Conservation (phyloP, 2,113 vertebrate species). For the Proterorhinus semilunaris region DNA sequence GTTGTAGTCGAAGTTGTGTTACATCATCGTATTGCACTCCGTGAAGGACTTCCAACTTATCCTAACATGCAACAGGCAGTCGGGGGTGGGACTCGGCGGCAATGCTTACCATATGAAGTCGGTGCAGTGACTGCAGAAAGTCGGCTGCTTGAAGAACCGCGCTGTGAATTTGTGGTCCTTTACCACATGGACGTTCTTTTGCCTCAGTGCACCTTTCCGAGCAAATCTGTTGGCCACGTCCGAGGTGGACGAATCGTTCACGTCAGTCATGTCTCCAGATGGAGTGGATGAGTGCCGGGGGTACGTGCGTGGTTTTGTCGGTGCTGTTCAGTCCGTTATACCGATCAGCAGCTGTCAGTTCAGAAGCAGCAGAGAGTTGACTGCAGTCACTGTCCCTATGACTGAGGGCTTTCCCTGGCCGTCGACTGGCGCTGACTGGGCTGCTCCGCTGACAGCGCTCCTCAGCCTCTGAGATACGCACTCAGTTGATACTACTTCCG, state of each 20-base stretch:
- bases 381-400: slow-evolving; percentile 42
- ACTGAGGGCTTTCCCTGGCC: slow-evolving; percentile 56
- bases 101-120: slow-evolving; percentile 85
- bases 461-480: not conserved
- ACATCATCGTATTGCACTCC: slow-evolving; percentile 26
- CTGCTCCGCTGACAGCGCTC: slow-evolving; percentile 61
- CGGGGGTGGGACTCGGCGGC: slow-evolving; percentile 4
- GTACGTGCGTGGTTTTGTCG: not conserved
- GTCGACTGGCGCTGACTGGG: slow-evolving; percentile 35
- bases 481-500: slow-evolving; percentile 2
- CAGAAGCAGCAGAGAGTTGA: slow-evolving; percentile 22
- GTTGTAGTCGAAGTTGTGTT: slow-evolving; percentile 37
- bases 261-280: slow-evolving; percentile 84
- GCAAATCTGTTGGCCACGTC: slow-evolving; percentile 88
- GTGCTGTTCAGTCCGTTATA: slow-evolving; percentile 16
- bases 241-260: slow-evolving; percentile 79
- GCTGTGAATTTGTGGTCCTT: slow-evolving; percentile 87
- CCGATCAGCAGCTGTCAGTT: slow-evolving; percentile 28
- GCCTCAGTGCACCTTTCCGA: slow-evolving; percentile 85
- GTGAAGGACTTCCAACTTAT: slow-evolving; percentile 32
- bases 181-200: slow-evolving; percentile 87
- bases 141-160: slow-evolving; percentile 88
- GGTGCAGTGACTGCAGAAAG: slow-evolving; percentile 88
- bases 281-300: slow-evolving; percentile 18
- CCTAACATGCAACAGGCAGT: slow-evolving; percentile 61